These are phyloP conservation scores for Rugalucina vietnamica DNA, from an alignment of 2,888 invertebrate species.

Conservation along the genomic window DNA sequence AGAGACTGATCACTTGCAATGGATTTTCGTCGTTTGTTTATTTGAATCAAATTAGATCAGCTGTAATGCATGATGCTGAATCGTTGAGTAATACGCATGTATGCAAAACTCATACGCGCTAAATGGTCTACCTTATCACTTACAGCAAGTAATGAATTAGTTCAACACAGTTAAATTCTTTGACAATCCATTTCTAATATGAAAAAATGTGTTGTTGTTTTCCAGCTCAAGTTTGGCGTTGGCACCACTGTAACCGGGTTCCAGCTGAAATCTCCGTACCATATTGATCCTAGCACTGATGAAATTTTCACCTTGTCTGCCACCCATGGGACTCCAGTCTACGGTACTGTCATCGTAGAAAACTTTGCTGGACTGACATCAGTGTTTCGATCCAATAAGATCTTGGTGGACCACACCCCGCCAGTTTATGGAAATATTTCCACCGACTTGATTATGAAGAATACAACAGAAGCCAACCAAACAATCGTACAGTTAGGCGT, in stretches of 20 bases:
- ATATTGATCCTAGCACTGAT: constrained; percentile 11
- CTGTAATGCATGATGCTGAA: not conserved
- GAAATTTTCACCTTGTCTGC: constrained; percentile 27
- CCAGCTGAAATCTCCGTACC: constrained; percentile 39
- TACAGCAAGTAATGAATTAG: too few relatives aligned
- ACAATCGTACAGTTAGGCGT: not conserved
- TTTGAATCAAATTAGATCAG: not conserved
- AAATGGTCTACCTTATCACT: too few relatives aligned
- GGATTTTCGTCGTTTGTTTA: not conserved
- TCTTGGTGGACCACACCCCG: constrained; percentile 64
- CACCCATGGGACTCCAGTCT: constrained; percentile 57
- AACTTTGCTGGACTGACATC: constrained; percentile 62
- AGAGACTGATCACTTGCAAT: not conserved
- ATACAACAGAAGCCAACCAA: too few relatives aligned
- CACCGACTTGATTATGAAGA: too few relatives aligned
- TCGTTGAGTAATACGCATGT: too few relatives aligned
- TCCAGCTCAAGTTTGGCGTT: constrained; percentile 28
- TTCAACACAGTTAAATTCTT: too few relatives aligned
- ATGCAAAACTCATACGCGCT: too few relatives aligned
- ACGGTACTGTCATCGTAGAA: constrained; percentile 51
- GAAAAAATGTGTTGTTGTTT: too few relatives aligned
- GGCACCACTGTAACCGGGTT: constrained; percentile 51
- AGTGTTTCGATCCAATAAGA: constrained; percentile 43
- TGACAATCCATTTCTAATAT: too few relatives aligned
- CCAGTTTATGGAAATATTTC: too few relatives aligned